Conservation (phyloP, 1,140 invertebrate genomes). For the Oedothorax gibbosus region DNA sequence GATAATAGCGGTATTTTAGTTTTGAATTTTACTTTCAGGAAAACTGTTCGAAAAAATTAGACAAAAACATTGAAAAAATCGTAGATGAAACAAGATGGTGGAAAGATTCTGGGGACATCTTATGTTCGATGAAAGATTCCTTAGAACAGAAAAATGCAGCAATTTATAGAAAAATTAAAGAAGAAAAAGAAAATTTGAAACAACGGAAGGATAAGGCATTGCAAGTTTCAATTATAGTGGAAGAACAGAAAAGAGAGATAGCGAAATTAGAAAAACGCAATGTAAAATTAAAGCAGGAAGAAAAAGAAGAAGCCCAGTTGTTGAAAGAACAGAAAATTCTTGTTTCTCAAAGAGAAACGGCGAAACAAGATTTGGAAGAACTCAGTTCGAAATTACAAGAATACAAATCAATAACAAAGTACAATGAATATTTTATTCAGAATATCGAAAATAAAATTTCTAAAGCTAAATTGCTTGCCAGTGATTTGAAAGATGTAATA, state of each 20-base stretch:
- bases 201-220: background rate
- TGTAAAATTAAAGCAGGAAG: background rate
- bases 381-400: background rate
- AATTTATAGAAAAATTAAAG: background rate
- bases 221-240: background rate
- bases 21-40: background rate
- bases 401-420: background rate
- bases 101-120: background rate
- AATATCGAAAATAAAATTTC: background rate
- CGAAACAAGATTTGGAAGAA: background rate
- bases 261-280: background rate
- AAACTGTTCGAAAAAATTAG: background rate
- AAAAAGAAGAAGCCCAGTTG: background rate
- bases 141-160: background rate
- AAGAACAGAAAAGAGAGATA: background rate
- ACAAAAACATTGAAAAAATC: slow-evolving; percentile 11
- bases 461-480: background rate
- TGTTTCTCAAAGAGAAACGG: background rate
- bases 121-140: background rate
- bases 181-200: background rate
- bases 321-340: background rate
- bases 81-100: slow-evolving; percentile 27
- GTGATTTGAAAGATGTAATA: background rate
- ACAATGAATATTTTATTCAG: background rate
- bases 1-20: background rate